A percentile compares a stretch with the other conserved stretches of the same genome.
Evolutionary conservation across 2,888 invertebrate species (phyloP).

Genomic region (Oscheius myriophilus): DNA sequence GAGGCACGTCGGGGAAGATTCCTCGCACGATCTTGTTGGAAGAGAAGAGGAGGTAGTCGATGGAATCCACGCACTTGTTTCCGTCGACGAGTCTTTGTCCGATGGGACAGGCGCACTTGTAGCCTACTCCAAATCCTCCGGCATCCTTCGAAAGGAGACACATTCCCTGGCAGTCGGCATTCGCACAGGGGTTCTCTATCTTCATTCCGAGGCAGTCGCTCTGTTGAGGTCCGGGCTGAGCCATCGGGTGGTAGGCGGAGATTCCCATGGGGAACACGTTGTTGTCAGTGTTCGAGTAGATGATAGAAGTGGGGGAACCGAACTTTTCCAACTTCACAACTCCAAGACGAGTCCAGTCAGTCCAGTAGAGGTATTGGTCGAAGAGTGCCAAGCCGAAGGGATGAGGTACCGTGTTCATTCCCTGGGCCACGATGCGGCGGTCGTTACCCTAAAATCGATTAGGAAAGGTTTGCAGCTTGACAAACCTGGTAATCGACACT

Average conservation of each 20-base stretch:
- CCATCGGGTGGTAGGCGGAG: constrained; percentile 67
- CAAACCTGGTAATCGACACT: constrained; percentile 87
- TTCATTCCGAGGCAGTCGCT: constrained; percentile 61
- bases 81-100: constrained; percentile 75
- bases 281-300: constrained; percentile 67
- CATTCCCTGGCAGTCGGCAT: constrained; percentile 78
- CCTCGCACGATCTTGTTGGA: constrained; percentile 87
- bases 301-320: constrained; percentile 60
- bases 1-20: constrained; percentile 79
- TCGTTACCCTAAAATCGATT: constrained; percentile 76
- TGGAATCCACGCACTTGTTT: constrained; percentile 64
- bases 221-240: constrained; percentile 65
- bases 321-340: constrained; percentile 69
- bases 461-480: constrained; percentile 72
- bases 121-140: constrained; percentile 75
- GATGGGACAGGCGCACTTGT: constrained; percentile 88
- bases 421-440: constrained; percentile 63
- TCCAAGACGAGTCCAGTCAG: constrained; percentile 82
- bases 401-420: constrained; percentile 82
- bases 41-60: constrained; percentile 69
- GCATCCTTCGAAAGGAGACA: constrained; percentile 85
- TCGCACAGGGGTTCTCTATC: constrained; percentile 68
- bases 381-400: constrained; percentile 93
- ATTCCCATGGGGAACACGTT: constrained; percentile 71
- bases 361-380: constrained; percentile 92